phyloP scores from a whole-genome alignment of 2,113 vertebrate species.

The Sturnus vulgaris region DNA sequence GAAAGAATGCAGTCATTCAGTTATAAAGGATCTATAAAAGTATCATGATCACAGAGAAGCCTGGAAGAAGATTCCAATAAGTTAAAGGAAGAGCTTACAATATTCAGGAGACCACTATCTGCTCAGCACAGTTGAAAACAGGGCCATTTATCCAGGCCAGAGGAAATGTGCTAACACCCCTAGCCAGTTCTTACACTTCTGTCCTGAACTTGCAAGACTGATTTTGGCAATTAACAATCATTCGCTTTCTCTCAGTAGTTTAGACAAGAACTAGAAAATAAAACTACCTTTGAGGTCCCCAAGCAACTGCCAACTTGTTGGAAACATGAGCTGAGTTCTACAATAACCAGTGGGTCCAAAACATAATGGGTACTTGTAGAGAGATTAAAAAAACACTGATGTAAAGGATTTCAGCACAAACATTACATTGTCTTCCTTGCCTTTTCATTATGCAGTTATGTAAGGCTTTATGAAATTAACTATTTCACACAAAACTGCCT shows the following conservation, averaged over 20 bases:
- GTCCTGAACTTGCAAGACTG: not conserved
- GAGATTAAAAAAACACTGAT: conserved; percentile 15
- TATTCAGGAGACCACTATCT: not conserved
- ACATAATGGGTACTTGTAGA: not conserved
- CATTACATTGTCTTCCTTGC: not conserved
- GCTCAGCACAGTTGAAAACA: not conserved
- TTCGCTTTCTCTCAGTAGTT: not conserved
- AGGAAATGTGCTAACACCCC: not conserved
- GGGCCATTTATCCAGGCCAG: not conserved
- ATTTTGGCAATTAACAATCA: not conserved
- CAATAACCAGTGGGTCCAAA: not conserved
- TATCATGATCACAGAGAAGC: not conserved
- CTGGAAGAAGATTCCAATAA: not conserved
- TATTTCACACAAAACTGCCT: not conserved
- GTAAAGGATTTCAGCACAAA: conserved; percentile 26
- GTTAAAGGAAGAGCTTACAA: not conserved
- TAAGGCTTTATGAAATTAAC: conserved; percentile 11
- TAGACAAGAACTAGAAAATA: not conserved
- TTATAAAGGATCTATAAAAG: too few relatives aligned
- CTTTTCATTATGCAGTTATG: conserved; percentile 1
- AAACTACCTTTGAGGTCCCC: not conserved
- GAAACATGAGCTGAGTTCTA: not conserved
- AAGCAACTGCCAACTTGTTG: not conserved
- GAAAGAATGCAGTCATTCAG: too few relatives aligned
- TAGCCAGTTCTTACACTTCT: not conserved